Conservation (phyloP, 2,888 invertebrate genomes). For the Eupithecia tripunctaria region DNA sequence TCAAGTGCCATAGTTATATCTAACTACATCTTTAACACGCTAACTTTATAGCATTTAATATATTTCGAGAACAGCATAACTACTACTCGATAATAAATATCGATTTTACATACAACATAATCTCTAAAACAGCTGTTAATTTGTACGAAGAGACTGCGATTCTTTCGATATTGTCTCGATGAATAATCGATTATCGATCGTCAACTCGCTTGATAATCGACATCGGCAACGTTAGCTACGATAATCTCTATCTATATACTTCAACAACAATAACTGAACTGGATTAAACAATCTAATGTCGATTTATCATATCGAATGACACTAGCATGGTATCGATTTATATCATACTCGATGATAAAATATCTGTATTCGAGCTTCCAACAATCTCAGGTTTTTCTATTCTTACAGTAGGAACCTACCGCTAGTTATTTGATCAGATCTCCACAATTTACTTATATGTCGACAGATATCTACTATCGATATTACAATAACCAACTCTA, state of each 20-base stretch:
- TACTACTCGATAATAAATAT: conserved; percentile 21
- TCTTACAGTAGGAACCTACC: not conserved
- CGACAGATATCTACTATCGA: not conserved
- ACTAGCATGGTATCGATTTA: not conserved
- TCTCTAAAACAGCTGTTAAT: conserved; percentile 25
- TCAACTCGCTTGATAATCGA: conserved; percentile 35
- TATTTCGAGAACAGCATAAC: conserved; percentile 20
- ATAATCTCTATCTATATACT: conserved; percentile 24
- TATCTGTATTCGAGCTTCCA: conserved; percentile 1
- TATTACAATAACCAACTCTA: not conserved
- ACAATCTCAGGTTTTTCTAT: not conserved
- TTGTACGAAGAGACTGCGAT: conserved; percentile 34
- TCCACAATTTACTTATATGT: conserved; percentile 9
- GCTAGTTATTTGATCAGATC: conserved; percentile 5
- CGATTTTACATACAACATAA: conserved; percentile 28
- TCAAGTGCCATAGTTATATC: not conserved
- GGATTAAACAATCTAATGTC: conserved; percentile 22
- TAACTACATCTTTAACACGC: conserved; percentile 20
- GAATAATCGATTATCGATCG: conserved; percentile 35
- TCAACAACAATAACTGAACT: conserved; percentile 8
- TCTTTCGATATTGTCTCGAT: conserved; percentile 25
- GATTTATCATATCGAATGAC: conserved; percentile 17
- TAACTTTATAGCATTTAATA: conserved; percentile 28
- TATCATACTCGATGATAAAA: not conserved
- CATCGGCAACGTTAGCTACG: conserved; percentile 25